Conservation (phyloP, 1,140 invertebrate species). For the Caerostris extrusa region DNA sequence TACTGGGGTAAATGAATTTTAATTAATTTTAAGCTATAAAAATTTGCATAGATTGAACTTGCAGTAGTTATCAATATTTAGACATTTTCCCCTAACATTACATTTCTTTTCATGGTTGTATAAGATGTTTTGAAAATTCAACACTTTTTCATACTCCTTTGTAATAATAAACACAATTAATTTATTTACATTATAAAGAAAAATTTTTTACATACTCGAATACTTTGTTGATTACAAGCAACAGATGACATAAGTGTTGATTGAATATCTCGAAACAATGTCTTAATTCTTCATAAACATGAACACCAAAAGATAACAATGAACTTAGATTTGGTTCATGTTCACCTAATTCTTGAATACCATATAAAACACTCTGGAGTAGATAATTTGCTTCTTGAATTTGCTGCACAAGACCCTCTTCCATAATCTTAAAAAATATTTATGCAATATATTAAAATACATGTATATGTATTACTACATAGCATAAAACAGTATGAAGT, state of each 20-base stretch:
- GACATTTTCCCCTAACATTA: no score
- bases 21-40: no score
- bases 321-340: constrained; percentile 90
- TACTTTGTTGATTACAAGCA: not conserved
- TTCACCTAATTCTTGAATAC: constrained; percentile 84
- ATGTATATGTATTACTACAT: not conserved
- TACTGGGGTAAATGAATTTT: no score
- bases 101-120: no score
- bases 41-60: no score
- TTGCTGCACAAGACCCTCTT: constrained; percentile 78
- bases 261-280: constrained; percentile 85
- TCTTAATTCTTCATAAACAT: constrained; percentile 90
- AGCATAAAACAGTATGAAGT: not conserved
- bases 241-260: not conserved
- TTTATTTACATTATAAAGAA: not conserved
- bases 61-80: no score
- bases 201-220: not conserved
- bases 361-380: constrained; percentile 79
- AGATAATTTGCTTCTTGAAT: constrained; percentile 79
- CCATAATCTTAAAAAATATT: constrained; percentile 79
- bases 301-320: constrained; percentile 87
- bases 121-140: no score
- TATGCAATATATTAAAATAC: not conserved
- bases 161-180: no score
- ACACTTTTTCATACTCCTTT: no score